Percentiles rank a stretch among this genome's conserved stretches.
Conservation (phyloP, 2,797 vertebrate genomes). For the Trachurus trachurus region DNA sequence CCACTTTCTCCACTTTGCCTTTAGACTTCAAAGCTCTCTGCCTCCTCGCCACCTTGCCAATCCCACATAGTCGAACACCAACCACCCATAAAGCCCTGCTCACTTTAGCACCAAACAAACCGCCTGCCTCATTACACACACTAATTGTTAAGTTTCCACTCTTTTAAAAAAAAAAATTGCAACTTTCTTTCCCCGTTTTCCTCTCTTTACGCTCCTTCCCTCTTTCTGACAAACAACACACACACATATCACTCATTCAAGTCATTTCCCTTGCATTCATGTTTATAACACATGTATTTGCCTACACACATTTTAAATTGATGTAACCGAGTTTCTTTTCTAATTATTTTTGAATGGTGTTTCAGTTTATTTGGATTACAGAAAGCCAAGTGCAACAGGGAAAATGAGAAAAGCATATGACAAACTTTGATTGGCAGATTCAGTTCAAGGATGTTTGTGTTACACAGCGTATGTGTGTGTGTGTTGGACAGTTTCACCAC, state of each 20-base stretch:
- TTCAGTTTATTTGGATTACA: neutral
- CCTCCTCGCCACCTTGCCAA: constrained; percentile 53
- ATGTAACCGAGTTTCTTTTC: neutral
- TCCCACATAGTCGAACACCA: constrained; percentile 68
- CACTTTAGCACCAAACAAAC: constrained; percentile 75
- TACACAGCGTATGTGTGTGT: neutral
- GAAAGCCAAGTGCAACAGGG: neutral
- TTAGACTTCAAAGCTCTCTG: constrained; percentile 65
- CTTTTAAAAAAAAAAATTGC: constrained; percentile 2
- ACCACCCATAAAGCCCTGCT: constrained; percentile 69
- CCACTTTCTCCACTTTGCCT: constrained; percentile 46
- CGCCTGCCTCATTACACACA: constrained; percentile 72
- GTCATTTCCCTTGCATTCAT: neutral
- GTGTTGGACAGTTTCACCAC: neutral
- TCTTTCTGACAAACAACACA: constrained; percentile 1
- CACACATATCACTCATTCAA: neutral
- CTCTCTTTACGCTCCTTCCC: neutral
- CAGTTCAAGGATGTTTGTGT: neutral
- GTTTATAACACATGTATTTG: neutral
- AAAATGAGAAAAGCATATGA: neutral
- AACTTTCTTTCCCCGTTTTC: constrained; percentile 23
- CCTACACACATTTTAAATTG: neutral
- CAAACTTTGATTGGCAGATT: neutral
- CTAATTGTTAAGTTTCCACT: constrained; percentile 77
- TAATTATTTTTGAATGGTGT: neutral